phyloP scores from a whole-genome alignment of 1,140 invertebrate species.

The Drosophila littoralis region DNA sequence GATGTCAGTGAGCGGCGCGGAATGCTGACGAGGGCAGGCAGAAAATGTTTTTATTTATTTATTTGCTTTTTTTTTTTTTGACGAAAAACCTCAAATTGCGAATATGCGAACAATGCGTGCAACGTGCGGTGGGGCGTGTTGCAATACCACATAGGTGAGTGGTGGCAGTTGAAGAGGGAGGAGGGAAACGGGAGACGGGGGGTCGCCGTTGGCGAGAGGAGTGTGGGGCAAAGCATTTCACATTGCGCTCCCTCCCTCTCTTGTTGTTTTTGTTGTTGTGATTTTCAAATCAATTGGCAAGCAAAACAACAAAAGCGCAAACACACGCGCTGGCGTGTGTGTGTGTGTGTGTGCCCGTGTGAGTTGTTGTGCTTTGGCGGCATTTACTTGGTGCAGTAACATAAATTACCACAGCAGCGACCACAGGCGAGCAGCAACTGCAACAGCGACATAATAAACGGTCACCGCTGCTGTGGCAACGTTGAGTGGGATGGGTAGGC shows the following conservation, averaged over 20 bases:
- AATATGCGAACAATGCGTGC: conserved; percentile 69
- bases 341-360: conserved; percentile 20
- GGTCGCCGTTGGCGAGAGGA: neutral
- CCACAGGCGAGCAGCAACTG: conserved; percentile 53
- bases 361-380: conserved; percentile 70
- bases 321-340: conserved; percentile 48
- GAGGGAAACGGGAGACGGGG: neutral
- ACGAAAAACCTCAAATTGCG: conserved; percentile 49
- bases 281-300: conserved; percentile 81
- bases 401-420: conserved; percentile 78
- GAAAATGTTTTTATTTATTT: too few relatives aligned
- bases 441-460: conserved; percentile 70
- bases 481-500: neutral
- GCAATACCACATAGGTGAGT: neutral
- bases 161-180: neutral
- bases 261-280: conserved; percentile 58
- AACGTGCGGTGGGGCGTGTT: neutral
- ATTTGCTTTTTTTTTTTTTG: conserved; percentile 1
- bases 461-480: conserved; percentile 37
- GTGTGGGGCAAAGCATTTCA: conserved; percentile 48
- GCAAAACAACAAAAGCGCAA: conserved; percentile 80
- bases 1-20: too few relatives aligned
- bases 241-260: conserved; percentile 43
- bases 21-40: too few relatives aligned
- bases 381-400: conserved; percentile 82